phyloP scores from a whole-genome alignment of 1,140 invertebrate genomes.

The Brachionus paranguensis region DNA sequence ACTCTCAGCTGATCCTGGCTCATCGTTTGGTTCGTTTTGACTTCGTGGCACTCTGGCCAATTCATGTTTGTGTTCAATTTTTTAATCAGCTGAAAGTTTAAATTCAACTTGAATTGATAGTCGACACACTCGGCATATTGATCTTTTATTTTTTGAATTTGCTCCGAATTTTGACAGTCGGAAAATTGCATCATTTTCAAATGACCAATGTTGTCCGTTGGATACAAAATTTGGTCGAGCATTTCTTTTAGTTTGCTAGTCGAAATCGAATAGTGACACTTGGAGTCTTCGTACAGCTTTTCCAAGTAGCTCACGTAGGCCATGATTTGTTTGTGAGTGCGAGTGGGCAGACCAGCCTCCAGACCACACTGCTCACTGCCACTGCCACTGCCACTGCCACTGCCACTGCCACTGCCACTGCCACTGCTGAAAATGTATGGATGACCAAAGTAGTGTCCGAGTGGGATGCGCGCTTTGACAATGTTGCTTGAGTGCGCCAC shows the following conservation, averaged over 20 bases:
- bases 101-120: conserved; percentile 19
- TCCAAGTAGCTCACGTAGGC: conserved; percentile 28
- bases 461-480: not conserved
- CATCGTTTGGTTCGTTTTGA: too few species aligned
- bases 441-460: conserved; percentile 47
- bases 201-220: conserved; percentile 28
- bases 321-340: not conserved
- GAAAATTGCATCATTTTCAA: conserved; percentile 40
- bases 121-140: conserved; percentile 17
- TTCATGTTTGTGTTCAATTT: not conserved
- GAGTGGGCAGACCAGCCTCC: not conserved
- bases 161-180: not conserved
- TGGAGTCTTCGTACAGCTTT: conserved; percentile 29
- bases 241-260: not conserved
- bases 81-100: not conserved
- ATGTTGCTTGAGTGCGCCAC: conserved; percentile 1
- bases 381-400: too few species aligned
- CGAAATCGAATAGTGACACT: conserved; percentile 33
- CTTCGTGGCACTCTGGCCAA: too few species aligned
- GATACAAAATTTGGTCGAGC: conserved; percentile 15
- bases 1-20: conserved; percentile 65
- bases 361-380: too few species aligned
- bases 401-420: too few species aligned
- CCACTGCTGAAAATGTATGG: conserved; percentile 31
- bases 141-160: conserved; percentile 16